These are phyloP conservation scores for Egretta garzetta DNA, from an alignment of 2,113 vertebrate genomes.

Conservation along the genomic window DNA sequence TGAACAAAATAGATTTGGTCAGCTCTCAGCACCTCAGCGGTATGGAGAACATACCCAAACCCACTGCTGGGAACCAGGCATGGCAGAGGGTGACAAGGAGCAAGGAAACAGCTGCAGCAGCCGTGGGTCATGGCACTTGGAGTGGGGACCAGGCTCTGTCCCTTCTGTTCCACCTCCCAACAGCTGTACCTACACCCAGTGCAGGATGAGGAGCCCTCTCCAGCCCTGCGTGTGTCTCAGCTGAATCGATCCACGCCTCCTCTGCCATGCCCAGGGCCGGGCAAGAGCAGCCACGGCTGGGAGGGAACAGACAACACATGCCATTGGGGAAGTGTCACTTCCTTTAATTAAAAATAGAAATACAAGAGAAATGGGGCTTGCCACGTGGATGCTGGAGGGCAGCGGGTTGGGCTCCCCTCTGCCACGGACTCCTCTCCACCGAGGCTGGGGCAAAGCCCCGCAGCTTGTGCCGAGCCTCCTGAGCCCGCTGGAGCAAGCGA, in stretches of 20 bases:
- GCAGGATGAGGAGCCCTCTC: background rate
- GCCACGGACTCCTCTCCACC: background rate
- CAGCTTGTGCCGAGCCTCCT: background rate
- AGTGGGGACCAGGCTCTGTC: background rate
- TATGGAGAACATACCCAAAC: background rate
- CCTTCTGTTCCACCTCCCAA: background rate
- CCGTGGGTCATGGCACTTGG: rapidly evolving
- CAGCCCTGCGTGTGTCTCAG: rapidly evolving
- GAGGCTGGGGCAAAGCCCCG: background rate
- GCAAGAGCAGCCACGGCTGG: rapidly evolving
- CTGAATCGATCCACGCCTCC: rapidly evolving
- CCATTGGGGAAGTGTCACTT: rapidly evolving
- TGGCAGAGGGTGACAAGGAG: background rate
- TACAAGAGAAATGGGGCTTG: background rate
- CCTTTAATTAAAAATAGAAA: conserved; percentile 32
- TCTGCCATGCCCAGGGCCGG: rapidly evolving
- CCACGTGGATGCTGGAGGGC: background rate
- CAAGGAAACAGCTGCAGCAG: background rate
- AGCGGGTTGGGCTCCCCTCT: background rate
- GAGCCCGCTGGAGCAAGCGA: rapidly evolving
- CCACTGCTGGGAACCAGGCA: too few relatives aligned
- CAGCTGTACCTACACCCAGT: rapidly evolving
- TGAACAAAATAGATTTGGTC: rapidly evolving
- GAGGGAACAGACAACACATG: background rate
- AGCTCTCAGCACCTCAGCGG: rapidly evolving